Evolutionary conservation across 2,113 vertebrate genomes (phyloP), one percentile per base, ranked within the genome.

Genomic region (Pampusana beccarii): DNA sequence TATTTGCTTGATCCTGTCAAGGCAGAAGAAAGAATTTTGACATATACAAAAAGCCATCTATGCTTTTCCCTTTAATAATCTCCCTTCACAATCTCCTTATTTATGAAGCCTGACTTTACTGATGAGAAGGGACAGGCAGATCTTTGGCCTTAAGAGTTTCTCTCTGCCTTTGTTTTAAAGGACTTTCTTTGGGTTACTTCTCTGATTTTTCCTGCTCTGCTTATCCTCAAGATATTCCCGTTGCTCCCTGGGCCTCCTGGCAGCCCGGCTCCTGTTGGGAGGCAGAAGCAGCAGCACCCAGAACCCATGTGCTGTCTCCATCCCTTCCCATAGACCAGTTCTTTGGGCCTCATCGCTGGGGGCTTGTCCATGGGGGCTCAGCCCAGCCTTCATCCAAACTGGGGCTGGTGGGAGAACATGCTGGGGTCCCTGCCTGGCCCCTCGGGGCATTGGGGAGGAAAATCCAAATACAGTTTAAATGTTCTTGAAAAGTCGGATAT

Each of bases 61-160:
- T 94, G 95, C 89, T 96, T 97, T 97, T 94, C 91, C 93, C 82
- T 95, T 93, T 92, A 92, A 96, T 96, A 96, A 95, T 94, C 84
- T 93, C 91, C 91, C 64, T 85, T 97, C 96, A 96, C 92, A 95
- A 95, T 91, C 88, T 96, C 91, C 80, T 96, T 91, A 95, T 88
- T 94, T 97, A 80, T 97, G 96, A 97, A 97, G 95, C 97, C 96
- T 96, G 96, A 97, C 94, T 97, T 92, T 89, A 82, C 95, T 97
- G 97, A 97, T 97, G 89, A 96, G 95, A 97, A 97, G 89, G 95
- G 97, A 97, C 97, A 97, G 95, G 94, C 93, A 97, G 91, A 96
- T 95, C 94, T 97, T 97, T 97, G 96, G 94, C 96, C 96, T 97
- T 97, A 96, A 96, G 95, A 97, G 75, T 92, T 96, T 89, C 62